phyloP scores from a whole-genome alignment of 92 coral and sea anemone species.

The Epizoanthus rinbou region DNA sequence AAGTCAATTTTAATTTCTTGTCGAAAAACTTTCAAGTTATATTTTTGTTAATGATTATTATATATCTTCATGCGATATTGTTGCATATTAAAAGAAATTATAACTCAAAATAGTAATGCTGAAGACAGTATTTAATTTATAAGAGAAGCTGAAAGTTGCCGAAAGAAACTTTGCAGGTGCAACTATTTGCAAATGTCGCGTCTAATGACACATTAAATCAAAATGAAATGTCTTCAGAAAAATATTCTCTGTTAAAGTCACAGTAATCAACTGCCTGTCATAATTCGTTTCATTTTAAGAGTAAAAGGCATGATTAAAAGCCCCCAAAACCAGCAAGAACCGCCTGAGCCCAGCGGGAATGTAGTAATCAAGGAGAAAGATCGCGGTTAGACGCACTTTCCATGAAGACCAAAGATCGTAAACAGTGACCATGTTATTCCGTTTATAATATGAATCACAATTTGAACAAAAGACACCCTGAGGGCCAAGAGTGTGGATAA shows the following conservation, averaged over 20 bases:
- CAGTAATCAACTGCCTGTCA: neutral
- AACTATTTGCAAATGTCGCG: too few relatives aligned
- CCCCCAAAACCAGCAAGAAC: conserved; percentile 4
- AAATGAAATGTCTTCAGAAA: neutral
- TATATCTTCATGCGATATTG: neutral
- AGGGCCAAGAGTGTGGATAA: conserved; percentile 14
- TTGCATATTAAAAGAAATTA: neutral
- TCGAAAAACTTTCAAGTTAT: neutral
- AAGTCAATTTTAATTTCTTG: neutral
- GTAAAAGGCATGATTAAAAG: conserved; percentile 4
- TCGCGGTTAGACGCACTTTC: conserved; percentile 3
- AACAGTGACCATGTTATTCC: conserved; percentile 17
- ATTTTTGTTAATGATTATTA: conserved; percentile 3
- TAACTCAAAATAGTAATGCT: neutral
- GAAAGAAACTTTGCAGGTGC: too few relatives aligned
- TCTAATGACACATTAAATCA: too few relatives aligned
- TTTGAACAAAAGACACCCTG: conserved; percentile 36
- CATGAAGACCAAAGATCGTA: neutral
- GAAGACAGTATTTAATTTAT: neutral
- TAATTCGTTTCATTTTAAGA: conserved; percentile 17
- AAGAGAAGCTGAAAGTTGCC: conserved; percentile 7
- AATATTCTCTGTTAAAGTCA: neutral
- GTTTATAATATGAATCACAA: conserved; percentile 27
- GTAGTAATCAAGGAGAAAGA: neutral
- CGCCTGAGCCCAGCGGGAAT: neutral